Percentiles rank a stretch among this genome's conserved stretches.
phyloP scores from a whole-genome alignment of 2,888 invertebrate genomes.

The Stratiomys singularior region DNA sequence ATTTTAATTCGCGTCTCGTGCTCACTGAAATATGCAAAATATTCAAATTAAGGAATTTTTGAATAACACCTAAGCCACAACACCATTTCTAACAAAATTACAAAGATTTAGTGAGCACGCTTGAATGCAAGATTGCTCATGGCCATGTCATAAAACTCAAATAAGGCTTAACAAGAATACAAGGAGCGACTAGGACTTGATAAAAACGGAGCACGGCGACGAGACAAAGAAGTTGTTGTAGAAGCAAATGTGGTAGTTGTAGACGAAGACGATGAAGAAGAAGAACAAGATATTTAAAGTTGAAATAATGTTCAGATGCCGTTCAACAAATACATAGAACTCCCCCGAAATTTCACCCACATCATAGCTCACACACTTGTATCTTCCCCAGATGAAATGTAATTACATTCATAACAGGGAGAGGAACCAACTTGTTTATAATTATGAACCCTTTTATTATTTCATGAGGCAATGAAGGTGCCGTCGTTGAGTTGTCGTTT shows the following conservation, averaged over 20 bases:
- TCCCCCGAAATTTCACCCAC: neutral
- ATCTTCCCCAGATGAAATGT: conserved; percentile 48
- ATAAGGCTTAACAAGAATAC: conserved; percentile 41
- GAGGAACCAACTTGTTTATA: conserved; percentile 50
- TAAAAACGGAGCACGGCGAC: neutral
- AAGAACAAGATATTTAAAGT: conserved; percentile 19
- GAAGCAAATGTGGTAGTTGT: neutral
- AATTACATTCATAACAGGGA: conserved; percentile 52
- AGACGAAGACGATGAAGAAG: neutral
- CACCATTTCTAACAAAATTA: conserved; percentile 46
- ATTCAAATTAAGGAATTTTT: conserved; percentile 46
- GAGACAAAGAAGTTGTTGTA: conserved; percentile 25
- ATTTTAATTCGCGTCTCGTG: conserved; percentile 32
- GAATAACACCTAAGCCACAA: conserved; percentile 46
- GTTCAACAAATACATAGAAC: neutral
- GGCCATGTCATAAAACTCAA: conserved; percentile 47
- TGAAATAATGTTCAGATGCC: conserved; percentile 30
- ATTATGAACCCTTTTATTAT: conserved; percentile 53
- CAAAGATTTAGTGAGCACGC: conserved; percentile 46
- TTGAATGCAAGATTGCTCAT: conserved; percentile 46
- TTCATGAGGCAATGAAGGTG: conserved; percentile 47
- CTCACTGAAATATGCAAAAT: conserved; percentile 42
- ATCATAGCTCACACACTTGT: neutral
- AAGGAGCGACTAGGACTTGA: neutral
- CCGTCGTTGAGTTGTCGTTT: neutral